Percentiles rank a stretch among this genome's conserved stretches.
Evolutionary conservation across 2,113 vertebrate species (phyloP).

Genomic region (Falcunculus frontatus): DNA sequence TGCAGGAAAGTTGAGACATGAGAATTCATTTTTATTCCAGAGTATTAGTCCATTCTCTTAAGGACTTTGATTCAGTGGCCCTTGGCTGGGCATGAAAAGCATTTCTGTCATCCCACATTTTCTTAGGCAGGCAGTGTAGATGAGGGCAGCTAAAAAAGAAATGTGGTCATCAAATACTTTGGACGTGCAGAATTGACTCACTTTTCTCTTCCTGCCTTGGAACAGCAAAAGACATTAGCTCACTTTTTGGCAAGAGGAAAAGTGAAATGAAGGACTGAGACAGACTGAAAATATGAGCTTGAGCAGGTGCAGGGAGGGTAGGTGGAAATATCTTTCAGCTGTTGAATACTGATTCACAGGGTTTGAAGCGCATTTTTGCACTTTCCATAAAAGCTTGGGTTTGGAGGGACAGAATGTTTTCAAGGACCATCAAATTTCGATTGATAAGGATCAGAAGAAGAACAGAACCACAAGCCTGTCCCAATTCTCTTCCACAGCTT

Average conservation of each 20-base stretch:
- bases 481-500: not conserved
- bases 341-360: not conserved
- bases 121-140: not conserved
- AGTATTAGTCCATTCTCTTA: not conserved
- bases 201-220: not conserved
- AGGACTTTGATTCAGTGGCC: not conserved
- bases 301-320: not conserved
- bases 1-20: not conserved
- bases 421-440: not conserved
- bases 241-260: constrained; percentile 9
- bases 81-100: not conserved
- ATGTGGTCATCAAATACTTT: not conserved
- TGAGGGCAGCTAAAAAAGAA: not conserved
- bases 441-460: not conserved
- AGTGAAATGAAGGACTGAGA: not conserved
- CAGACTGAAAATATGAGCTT: not conserved
- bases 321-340: not conserved
- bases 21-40: not conserved
- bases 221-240: constrained; percentile 12
- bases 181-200: not conserved
- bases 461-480: not conserved
- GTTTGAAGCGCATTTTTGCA: not conserved
- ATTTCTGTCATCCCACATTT: not conserved
- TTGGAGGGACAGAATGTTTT: not conserved
- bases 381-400: not conserved